A percentile compares a stretch with the other conserved stretches of the same genome.
These are phyloP conservation scores for Spodoptera frugiperda DNA, from an alignment of 1,140 invertebrate species.

Conservation along the genomic window DNA sequence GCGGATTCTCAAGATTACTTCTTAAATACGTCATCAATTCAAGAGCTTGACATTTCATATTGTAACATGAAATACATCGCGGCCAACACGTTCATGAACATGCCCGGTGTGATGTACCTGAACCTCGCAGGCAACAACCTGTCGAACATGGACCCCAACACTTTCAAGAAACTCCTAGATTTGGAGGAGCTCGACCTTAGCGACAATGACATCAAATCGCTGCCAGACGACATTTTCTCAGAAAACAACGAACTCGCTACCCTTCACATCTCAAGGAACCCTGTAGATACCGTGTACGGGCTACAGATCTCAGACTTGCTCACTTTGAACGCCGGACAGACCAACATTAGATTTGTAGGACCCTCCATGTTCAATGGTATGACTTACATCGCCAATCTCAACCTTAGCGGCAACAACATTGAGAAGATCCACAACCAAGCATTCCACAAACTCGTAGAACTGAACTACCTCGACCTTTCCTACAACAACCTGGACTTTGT, in stretches of 20 bases:
- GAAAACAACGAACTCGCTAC: slow-evolving; percentile 87
- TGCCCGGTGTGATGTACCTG: slow-evolving; percentile 88
- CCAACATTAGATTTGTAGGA: slow-evolving; percentile 87
- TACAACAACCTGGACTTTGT: slow-evolving; percentile 89
- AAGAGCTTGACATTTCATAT: slow-evolving; percentile 89
- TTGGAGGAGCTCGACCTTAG: slow-evolving; percentile 90
- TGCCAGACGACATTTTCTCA: slow-evolving; percentile 87
- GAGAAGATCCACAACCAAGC: slow-evolving; percentile 89
- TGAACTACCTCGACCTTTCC: slow-evolving; percentile 90
- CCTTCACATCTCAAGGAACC: slow-evolving; percentile 87
- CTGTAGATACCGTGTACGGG: slow-evolving; percentile 85
- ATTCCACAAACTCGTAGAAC: slow-evolving; percentile 87
- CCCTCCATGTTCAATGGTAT: slow-evolving; percentile 89
- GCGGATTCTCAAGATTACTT: slow-evolving; percentile 84
- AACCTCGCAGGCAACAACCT: slow-evolving; percentile 89
- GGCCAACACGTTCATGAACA: slow-evolving; percentile 87
- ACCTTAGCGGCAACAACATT: slow-evolving; percentile 88
- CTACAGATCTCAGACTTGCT: slow-evolving; percentile 86
- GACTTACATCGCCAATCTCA: slow-evolving; percentile 88
- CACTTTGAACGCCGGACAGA: slow-evolving; percentile 88
- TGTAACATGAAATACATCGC: slow-evolving; percentile 88
- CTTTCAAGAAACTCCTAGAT: slow-evolving; percentile 87
- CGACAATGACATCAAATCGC: slow-evolving; percentile 87
- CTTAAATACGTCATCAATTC: slow-evolving; percentile 87
- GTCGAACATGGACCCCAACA: slow-evolving; percentile 87